Evolutionary conservation across 2,797 vertebrate species (phyloP).

Genomic region (Poecilia velifera): DNA sequence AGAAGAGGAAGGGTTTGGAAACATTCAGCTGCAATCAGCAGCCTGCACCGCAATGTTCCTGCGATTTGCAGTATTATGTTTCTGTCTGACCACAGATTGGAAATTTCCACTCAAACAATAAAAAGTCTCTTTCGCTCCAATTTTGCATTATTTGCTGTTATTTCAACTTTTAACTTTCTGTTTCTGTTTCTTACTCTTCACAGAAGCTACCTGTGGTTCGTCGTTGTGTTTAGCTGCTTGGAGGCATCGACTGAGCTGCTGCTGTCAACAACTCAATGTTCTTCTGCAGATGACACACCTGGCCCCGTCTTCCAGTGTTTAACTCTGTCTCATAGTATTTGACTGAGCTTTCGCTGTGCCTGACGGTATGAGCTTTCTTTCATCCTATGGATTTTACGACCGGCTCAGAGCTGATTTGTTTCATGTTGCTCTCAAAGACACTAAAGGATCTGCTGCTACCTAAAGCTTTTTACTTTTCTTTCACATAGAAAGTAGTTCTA

Average conservation of each 20-base stretch:
- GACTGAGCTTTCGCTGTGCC: neutral
- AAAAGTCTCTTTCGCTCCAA: neutral
- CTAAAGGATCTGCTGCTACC: neutral
- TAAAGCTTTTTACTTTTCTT: neutral
- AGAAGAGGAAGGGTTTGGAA: constrained; percentile 31
- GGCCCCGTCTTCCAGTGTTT: neutral
- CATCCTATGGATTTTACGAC: neutral
- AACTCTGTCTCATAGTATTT: neutral
- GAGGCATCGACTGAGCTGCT: neutral
- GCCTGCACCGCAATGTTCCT: constrained; percentile 40
- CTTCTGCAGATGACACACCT: neutral
- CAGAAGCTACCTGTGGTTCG: neutral
- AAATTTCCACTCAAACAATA: constrained; percentile 30
- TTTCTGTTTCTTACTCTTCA: neutral
- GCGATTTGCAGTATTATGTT: constrained; percentile 55
- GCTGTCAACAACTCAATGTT: neutral
- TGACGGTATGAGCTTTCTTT: neutral
- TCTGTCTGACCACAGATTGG: constrained; percentile 35
- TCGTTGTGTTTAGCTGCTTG: neutral
- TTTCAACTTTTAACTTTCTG: neutral
- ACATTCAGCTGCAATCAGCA: constrained; percentile 43
- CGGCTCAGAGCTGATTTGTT: neutral
- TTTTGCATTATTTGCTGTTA: neutral
- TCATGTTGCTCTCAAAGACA: neutral
- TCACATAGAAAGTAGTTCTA: neutral